Percentiles rank a stretch among this genome's conserved stretches.
Conservation (phyloP, 2,888 invertebrate species). For the Eueremaeus valkanovi region DNA sequence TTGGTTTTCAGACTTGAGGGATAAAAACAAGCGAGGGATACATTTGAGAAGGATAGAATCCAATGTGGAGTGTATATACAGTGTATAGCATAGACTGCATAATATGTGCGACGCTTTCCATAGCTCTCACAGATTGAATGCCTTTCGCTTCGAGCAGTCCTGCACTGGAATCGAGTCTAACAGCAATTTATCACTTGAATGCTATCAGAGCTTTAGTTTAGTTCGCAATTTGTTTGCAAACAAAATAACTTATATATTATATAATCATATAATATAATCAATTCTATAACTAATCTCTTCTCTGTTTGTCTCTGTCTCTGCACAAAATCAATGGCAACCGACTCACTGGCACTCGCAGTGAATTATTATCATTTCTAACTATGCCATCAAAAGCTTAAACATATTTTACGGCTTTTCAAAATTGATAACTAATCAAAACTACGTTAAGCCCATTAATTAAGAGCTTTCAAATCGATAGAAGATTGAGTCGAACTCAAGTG, state of each 20-base stretch:
- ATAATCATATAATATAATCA: background rate
- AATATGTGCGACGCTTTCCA: too few relatives aligned
- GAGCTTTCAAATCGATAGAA: background rate
- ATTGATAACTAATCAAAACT: background rate
- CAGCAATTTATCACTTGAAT: conserved; percentile 3
- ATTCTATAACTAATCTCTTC: background rate
- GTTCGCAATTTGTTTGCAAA: conserved; percentile 19
- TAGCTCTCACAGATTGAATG: too few relatives aligned
- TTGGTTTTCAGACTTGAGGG: too few relatives aligned
- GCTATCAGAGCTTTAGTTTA: background rate
- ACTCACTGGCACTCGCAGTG: background rate
- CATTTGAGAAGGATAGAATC: too few relatives aligned
- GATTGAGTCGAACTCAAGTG: background rate
- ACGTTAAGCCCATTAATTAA: conserved; percentile 9
- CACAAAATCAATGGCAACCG: background rate
- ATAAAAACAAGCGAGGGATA: too few relatives aligned
- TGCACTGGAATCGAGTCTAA: background rate
- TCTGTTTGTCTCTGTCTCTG: too few relatives aligned
- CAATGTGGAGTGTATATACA: too few relatives aligned
- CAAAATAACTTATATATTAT: background rate
- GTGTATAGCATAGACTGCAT: too few relatives aligned
- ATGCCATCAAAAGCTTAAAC: background rate
- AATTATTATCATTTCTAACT: background rate
- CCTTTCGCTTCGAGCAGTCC: too few relatives aligned
- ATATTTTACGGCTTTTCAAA: background rate